These are phyloP conservation scores for Notothenia coriiceps DNA, from an alignment of 2,113 vertebrate genomes.

Conservation along the genomic window DNA sequence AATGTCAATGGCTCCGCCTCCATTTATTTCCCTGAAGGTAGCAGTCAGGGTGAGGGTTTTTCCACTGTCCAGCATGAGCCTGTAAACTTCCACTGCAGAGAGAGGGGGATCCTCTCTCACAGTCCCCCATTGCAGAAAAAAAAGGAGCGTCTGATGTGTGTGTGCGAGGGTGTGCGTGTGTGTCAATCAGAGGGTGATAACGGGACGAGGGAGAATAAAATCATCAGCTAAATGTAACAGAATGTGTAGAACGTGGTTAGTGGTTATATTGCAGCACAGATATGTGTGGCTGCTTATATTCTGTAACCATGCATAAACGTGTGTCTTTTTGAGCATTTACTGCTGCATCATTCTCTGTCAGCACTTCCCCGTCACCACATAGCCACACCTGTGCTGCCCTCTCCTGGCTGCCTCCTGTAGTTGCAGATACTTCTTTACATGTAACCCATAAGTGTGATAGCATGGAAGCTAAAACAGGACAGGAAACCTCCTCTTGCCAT, in stretches of 20 bases:
- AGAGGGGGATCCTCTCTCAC: slow-evolving; percentile 50
- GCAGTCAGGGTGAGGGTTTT: slow-evolving; percentile 70
- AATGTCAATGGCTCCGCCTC: slow-evolving; percentile 29
- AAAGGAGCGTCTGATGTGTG: slow-evolving; percentile 16
- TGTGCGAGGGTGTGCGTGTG: slow-evolving; percentile 1
- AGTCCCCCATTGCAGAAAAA: slow-evolving; percentile 20
- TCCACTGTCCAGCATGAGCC: slow-evolving; percentile 67
- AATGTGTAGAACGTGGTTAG: neutral
- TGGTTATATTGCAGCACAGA: neutral
- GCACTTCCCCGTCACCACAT: neutral
- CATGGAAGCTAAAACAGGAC: slow-evolving; percentile 26
- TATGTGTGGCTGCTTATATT: neutral
- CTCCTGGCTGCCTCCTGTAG: slow-evolving; percentile 14
- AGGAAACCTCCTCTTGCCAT: slow-evolving; percentile 45
- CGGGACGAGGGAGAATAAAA: neutral
- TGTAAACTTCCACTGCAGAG: slow-evolving; percentile 78
- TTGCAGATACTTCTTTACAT: neutral
- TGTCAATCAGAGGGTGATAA: neutral
- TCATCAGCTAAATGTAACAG: neutral
- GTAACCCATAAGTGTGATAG: neutral
- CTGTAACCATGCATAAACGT: neutral
- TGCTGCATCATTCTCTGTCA: slow-evolving; percentile 60
- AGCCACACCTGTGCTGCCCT: slow-evolving; percentile 21
- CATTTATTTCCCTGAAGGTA: slow-evolving; percentile 16
- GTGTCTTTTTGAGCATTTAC: neutral